phyloP scores from a whole-genome alignment of 2,797 vertebrate genomes.

The Sebastes taczanowskii region DNA sequence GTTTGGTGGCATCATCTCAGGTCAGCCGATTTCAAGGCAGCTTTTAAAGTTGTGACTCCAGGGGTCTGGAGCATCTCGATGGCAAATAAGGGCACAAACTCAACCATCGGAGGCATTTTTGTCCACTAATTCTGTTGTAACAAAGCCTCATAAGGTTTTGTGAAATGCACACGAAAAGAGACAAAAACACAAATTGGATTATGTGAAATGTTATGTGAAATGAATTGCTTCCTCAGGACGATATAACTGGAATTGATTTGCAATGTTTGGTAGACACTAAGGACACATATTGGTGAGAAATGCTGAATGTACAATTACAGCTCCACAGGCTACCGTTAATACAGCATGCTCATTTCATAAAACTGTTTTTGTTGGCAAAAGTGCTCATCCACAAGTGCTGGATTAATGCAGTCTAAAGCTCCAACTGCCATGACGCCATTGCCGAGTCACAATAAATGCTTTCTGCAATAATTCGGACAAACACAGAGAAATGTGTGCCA shows the following conservation, averaged over 20 bases:
- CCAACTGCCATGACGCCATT: background rate
- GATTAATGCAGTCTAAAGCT: background rate
- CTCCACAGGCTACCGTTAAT: background rate
- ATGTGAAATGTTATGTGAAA: background rate
- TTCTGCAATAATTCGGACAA: background rate
- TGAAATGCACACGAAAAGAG: background rate
- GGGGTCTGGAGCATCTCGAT: background rate
- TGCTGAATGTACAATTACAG: background rate
- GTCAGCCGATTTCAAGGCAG: slow-evolving; percentile 30
- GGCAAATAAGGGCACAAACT: background rate
- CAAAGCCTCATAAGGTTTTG: background rate
- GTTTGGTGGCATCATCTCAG: slow-evolving; percentile 22
- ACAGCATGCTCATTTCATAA: background rate
- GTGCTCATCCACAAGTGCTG: background rate
- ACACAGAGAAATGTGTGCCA: background rate
- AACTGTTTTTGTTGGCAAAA: background rate
- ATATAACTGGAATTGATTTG: background rate
- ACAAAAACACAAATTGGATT: background rate
- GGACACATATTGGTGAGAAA: background rate
- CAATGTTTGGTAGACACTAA: background rate
- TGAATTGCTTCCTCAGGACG: background rate
- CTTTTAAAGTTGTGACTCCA: slow-evolving; percentile 11
- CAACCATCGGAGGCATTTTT: background rate
- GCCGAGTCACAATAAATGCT: background rate
- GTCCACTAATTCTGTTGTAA: background rate